These are phyloP conservation scores for Agrilus mali DNA, from an alignment of 2,888 invertebrate genomes.

Conservation along the genomic window DNA sequence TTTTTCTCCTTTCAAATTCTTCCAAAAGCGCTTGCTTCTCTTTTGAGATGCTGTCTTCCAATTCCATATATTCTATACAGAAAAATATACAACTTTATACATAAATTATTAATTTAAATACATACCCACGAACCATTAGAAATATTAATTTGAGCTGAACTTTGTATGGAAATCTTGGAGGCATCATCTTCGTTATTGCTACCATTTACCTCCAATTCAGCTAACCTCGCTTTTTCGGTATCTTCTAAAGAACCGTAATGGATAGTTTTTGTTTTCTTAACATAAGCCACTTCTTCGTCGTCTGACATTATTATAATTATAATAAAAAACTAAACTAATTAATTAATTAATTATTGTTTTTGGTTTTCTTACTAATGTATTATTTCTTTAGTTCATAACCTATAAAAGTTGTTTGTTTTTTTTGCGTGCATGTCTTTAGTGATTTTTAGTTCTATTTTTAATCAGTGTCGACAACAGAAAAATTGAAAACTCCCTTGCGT, in stretches of 20 bases:
- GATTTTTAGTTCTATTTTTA: too few species aligned
- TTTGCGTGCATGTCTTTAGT: too few species aligned
- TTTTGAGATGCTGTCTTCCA: conserved; percentile 75
- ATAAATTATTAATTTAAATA: background rate
- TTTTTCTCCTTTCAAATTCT: conserved; percentile 88
- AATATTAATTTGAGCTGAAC: conserved; percentile 50
- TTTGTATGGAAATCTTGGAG: conserved; percentile 38
- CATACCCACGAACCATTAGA: conserved; percentile 41
- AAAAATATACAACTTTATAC: background rate
- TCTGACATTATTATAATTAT: conserved; percentile 53
- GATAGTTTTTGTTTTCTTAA: conserved; percentile 63
- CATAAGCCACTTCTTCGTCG: conserved; percentile 62
- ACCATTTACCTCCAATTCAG: conserved; percentile 44
- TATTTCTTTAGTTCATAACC: too few species aligned
- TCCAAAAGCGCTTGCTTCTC: conserved; percentile 87
- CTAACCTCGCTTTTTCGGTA: conserved; percentile 59
- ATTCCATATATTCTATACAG: conserved; percentile 62
- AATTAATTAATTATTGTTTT: too few species aligned
- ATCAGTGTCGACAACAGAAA: too few species aligned
- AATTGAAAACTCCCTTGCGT: too few species aligned
- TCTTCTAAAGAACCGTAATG: conserved; percentile 89
- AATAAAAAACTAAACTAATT: too few species aligned
- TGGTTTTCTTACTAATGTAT: too few species aligned
- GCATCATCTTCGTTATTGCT: conserved; percentile 49
- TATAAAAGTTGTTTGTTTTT: too few species aligned